These are phyloP conservation scores for Oncopeltus fasciatus DNA, from an alignment of 1,140 invertebrate species.

Conservation along the genomic window DNA sequence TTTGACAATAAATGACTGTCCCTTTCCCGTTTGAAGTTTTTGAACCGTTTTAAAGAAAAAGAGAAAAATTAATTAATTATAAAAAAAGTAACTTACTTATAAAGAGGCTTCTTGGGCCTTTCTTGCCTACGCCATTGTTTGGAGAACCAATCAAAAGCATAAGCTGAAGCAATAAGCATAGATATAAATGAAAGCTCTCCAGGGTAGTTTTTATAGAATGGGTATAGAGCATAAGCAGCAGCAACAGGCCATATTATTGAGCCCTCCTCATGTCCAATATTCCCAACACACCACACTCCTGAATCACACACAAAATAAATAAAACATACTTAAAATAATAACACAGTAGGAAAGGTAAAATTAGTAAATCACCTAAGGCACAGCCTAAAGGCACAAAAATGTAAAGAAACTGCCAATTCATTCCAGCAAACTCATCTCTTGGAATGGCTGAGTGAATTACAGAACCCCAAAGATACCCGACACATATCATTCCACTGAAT, in stretches of 20 bases:
- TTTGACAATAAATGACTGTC: no score
- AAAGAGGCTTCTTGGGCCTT: constrained; percentile 33
- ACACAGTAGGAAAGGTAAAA: no score
- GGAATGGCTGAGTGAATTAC: constrained; percentile 62
- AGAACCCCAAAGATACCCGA: constrained; percentile 67
- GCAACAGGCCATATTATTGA: constrained; percentile 48
- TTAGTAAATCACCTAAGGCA: constrained; percentile 47
- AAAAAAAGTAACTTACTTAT: constrained; percentile 34
- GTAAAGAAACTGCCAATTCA: constrained; percentile 47
- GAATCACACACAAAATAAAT: constrained; percentile 7
- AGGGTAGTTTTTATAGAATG: constrained; percentile 27
- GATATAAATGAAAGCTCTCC: constrained; percentile 38
- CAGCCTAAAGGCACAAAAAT: constrained; percentile 54
- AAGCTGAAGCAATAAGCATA: constrained; percentile 44
- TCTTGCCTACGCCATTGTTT: constrained; percentile 62
- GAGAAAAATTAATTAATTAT: no score
- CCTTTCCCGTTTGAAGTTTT: no score
- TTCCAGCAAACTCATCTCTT: constrained; percentile 48
- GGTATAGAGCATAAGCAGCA: constrained; percentile 50
- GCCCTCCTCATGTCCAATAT: constrained; percentile 68
- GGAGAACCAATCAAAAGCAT: constrained; percentile 54
- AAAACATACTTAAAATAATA: background rate
- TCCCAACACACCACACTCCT: constrained; percentile 82
- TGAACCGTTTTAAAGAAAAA: no score
- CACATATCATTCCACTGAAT: constrained; percentile 58